A percentile compares a stretch with the other conserved stretches of the same genome.
Conservation (phyloP, 2,888 invertebrate genomes). For the Sesia apiformis region DNA sequence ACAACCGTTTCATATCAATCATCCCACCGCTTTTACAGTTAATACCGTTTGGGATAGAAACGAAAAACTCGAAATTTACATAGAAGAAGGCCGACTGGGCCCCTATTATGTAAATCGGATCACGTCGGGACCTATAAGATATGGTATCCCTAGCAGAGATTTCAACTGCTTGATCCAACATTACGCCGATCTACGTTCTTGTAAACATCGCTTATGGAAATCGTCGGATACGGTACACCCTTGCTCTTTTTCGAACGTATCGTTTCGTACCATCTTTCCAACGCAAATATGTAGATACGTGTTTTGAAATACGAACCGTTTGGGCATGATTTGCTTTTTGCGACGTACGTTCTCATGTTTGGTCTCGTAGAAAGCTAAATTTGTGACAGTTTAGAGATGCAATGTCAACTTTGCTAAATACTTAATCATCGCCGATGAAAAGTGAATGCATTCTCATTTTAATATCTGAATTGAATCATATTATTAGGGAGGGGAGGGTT, state of each 20-base stretch:
- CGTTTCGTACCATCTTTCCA: slow-evolving; percentile 24
- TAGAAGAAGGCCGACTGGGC: slow-evolving; percentile 28
- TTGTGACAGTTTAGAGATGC: too few species aligned
- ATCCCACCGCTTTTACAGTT: slow-evolving; percentile 39
- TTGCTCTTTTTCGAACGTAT: slow-evolving; percentile 17
- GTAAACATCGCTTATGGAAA: slow-evolving; percentile 48
- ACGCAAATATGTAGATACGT: slow-evolving; percentile 12
- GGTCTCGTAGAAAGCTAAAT: too few species aligned
- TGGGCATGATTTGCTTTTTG: neutral
- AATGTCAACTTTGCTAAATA: too few species aligned
- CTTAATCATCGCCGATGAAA: too few species aligned
- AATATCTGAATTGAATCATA: too few species aligned
- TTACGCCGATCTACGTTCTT: slow-evolving; percentile 26
- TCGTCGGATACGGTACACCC: slow-evolving; percentile 24
- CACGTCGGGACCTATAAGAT: slow-evolving; percentile 48
- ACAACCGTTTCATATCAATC: slow-evolving; percentile 38
- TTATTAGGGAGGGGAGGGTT: too few species aligned
- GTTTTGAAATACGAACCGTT: neutral
- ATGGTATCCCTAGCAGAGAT: slow-evolving; percentile 48
- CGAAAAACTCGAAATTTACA: slow-evolving; percentile 38
- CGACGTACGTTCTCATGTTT: neutral
- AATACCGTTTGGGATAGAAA: slow-evolving; percentile 26
- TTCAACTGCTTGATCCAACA: slow-evolving; percentile 41
- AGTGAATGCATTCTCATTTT: too few species aligned
- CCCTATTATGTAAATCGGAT: slow-evolving; percentile 58